Base-by-base conservation (phyloP, 1,140 invertebrate species). In the Bradysia coprophila region DNA sequence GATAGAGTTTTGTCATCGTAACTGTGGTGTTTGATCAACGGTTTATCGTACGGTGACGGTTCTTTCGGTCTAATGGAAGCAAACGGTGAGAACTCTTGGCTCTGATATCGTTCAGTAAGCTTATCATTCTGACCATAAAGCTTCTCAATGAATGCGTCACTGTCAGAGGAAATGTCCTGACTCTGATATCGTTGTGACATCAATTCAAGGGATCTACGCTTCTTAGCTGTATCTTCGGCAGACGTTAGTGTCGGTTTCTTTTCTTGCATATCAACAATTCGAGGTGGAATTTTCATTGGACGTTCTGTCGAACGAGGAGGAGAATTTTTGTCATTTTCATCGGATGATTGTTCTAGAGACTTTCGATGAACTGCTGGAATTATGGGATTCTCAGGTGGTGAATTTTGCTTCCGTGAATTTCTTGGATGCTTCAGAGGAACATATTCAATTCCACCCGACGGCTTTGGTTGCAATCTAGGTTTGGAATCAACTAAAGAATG, bases 1-100 rank as follows among this genome's bases (percentile, higher is more conserved):
- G 70, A 73, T 18, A 73, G 45, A 9, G 70, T 73, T 53, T 69
- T 70, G 46, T 73, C 70, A 43, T 72, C 69, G 40, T 72, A 72
- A 40, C 69, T 73, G 16, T 69, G 67, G 46, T 73, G 69, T 58
- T 73, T 73, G 18, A 68, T 66, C 37, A 73, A 47, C 4, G 70
- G 68, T 46, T 72, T 73, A 41, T 65, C 65, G 13, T 69, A 53
- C 4, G 36, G 6, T 38, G 6, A 20, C 15, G 16, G 4, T 3
- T n/a, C 4, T 4, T 38, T 6, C 36, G 13, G 13, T 28, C 13
- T 28, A 28, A 28, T 15, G 5, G 39, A 28, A 1, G 22, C n/a
- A 13, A 24, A 43, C 11, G 38, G 43, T 6, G 67, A 65, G 53
- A 73, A 73, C 45, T 73, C 69, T 56, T 73, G 70, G 48, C 70